A percentile compares a stretch with the other conserved stretches of the same genome.
Conservation (phyloP, 2,888 invertebrate species). For the Phytoseiulus persimilis region DNA sequence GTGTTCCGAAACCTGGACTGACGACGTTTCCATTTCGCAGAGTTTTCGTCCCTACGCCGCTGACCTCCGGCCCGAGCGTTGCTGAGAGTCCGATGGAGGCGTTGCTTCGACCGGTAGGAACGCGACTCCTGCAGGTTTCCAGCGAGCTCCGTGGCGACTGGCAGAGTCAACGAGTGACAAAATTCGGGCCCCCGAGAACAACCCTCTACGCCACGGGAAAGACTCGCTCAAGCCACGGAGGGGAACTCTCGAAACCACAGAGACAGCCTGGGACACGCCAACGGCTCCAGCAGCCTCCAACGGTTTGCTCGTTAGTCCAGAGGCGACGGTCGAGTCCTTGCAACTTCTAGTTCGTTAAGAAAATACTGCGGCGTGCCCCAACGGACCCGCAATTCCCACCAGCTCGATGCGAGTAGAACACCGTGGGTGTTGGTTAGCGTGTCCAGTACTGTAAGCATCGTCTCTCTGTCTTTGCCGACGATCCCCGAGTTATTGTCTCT, state of each 20-base stretch:
- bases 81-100: slow-evolving; percentile 20
- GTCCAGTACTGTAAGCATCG: neutral
- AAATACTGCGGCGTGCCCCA: neutral
- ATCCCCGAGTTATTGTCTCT: no score
- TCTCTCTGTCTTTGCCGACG: neutral
- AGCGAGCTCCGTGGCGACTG: neutral
- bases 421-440: neutral
- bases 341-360: slow-evolving; percentile 5
- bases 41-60: slow-evolving; percentile 31
- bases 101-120: neutral
- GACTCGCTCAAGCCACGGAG: neutral
- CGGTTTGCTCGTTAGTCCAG: neutral
- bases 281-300: neutral
- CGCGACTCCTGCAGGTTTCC: neutral
- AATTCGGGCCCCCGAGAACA: neutral
- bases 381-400: neutral
- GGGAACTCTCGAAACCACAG: neutral
- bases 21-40: neutral
- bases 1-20: no score
- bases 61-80: slow-evolving; percentile 28
- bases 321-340: neutral
- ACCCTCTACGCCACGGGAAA: neutral
- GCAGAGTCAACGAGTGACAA: neutral
- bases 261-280: neutral
- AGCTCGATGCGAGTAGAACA: neutral